Conservation (phyloP, 2,113 vertebrate species). For the Mustela lutreola region DNA sequence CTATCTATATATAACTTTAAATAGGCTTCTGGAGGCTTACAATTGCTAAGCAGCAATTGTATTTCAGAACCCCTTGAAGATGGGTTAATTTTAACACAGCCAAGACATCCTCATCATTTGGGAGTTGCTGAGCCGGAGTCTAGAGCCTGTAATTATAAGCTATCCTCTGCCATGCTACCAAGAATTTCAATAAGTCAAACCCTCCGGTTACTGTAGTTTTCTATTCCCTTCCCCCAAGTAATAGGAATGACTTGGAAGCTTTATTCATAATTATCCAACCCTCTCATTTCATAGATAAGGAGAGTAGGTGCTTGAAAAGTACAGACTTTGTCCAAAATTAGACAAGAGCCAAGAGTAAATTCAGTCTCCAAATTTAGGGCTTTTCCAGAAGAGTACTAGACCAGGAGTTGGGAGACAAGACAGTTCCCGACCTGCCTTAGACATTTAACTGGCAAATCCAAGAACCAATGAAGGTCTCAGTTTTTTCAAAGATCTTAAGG, state of each 20-base stretch:
- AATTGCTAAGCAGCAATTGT: not conserved
- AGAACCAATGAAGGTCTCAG: not conserved
- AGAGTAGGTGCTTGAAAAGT: not conserved
- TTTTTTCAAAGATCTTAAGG: not conserved
- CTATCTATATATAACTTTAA: not conserved
- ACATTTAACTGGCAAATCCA: not conserved
- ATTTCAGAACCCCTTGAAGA: not conserved
- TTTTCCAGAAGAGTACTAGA: not conserved
- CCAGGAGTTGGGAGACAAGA: not conserved
- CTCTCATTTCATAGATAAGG: not conserved
- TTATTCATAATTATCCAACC: not conserved
- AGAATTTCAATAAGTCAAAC: not conserved
- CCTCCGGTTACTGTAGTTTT: not conserved
- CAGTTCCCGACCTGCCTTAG: not conserved
- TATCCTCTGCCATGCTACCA: not conserved
- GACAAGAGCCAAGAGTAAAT: not conserved
- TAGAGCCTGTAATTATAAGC: not conserved
- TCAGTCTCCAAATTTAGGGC: not conserved
- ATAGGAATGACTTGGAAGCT: not conserved
- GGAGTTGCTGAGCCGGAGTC: not conserved
- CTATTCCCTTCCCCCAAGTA: not conserved
- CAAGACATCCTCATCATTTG: not conserved
- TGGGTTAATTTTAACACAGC: slow-evolving; percentile 6
- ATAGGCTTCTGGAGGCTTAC: not conserved
- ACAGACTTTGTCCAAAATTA: not conserved